Base-by-base conservation (phyloP, 2,797 vertebrate genomes). In the Notolabrus celidotus region DNA sequence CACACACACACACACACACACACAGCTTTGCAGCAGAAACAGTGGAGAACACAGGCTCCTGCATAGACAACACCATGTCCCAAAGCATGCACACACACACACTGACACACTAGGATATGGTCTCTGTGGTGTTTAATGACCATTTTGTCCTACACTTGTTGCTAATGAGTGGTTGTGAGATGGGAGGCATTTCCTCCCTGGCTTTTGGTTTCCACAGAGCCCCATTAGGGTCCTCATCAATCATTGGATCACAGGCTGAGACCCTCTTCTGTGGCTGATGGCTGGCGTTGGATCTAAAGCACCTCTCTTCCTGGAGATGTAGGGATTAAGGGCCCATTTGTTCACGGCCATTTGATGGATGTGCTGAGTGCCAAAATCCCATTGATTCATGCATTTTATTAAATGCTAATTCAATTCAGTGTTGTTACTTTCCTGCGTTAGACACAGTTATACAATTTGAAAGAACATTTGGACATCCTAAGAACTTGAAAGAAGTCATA, bases 221-320 rank as follows among this genome's bases (percentile, higher is more conserved):
- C 76, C 87, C 74, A 89, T 90, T 87, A 86, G 68, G 69, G 72
- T 64, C 53, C 54, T 84, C 65, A 80, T 90, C 84, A 89, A 85
- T 91, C 85, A 86, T 14, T 31, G 57, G 67, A 84, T 86, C 85
- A 71, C 79, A 67, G 67, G 58, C 82, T 60, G 29, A 74, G 71
- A 67, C 58, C 68, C 54, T 84, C 76, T 58, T 67, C 74, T 66
- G 68, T 38, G 46, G 22, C 71, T 69, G 61, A 83, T 58, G 66
- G 59, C 61, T 77, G 71, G 62, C 19, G 10, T 47, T 67, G 36
- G 70, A 60, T 79, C 71, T 69, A 60, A 71, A 84, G 74, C 43
- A 46, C 58, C 67, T 46, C 75, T 64, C 80, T 57, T 77, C 65
- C 79, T 86, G 69, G 59, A 65, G 76, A 67, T 72, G 77, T 56